Conservation (phyloP, 2,888 invertebrate species). For the Patella depressa region DNA sequence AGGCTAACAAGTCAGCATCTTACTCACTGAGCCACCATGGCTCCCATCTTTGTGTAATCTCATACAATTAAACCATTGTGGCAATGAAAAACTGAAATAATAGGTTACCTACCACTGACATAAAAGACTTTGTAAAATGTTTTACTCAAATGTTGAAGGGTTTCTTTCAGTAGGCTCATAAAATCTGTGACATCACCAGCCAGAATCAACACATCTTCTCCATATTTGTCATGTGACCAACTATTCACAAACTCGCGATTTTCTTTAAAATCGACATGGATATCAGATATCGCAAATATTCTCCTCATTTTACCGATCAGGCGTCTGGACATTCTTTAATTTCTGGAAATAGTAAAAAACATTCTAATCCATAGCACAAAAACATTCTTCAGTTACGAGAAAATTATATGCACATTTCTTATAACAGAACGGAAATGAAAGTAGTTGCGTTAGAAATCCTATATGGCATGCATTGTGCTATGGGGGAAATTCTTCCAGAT, state of each 20-base stretch:
- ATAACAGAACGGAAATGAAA: too few species aligned
- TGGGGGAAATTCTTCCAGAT: too few species aligned
- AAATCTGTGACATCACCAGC: slow-evolving; percentile 49
- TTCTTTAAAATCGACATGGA: slow-evolving; percentile 45
- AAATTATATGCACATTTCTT: too few species aligned
- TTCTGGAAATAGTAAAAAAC: background rate
- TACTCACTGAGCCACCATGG: too few species aligned
- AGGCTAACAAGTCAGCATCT: too few species aligned
- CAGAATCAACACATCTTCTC: slow-evolving; percentile 36
- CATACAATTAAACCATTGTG: too few species aligned
- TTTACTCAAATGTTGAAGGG: slow-evolving; percentile 26
- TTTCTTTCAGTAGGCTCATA: slow-evolving; percentile 35
- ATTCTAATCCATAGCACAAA: background rate
- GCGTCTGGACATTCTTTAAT: background rate
- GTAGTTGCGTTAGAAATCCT: too few species aligned
- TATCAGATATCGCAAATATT: slow-evolving; percentile 29
- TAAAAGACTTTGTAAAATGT: slow-evolving; percentile 43
- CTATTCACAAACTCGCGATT: slow-evolving; percentile 34
- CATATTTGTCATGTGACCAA: slow-evolving; percentile 35
- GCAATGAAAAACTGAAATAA: background rate
- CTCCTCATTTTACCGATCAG: slow-evolving; percentile 16
- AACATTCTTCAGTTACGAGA: too few species aligned
- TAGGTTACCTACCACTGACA: slow-evolving; percentile 33
- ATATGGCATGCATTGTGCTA: too few species aligned
- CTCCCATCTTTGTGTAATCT: too few species aligned